A percentile compares a stretch with the other conserved stretches of the same genome.
Conservation (phyloP, 2,797 vertebrate genomes). For the Buceros bicornis region DNA sequence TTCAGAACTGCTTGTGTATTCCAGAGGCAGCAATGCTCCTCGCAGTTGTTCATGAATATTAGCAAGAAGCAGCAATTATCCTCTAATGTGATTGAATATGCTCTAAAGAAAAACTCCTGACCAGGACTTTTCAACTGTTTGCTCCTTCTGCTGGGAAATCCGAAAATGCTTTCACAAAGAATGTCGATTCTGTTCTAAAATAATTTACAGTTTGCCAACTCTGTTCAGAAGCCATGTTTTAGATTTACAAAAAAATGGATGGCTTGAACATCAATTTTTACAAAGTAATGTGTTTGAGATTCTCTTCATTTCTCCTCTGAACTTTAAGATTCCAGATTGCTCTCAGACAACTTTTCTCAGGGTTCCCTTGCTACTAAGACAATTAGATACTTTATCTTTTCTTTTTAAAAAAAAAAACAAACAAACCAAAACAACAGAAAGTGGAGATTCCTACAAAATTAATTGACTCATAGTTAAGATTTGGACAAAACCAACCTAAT, state of each 20-base stretch:
- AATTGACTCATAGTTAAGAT: neutral
- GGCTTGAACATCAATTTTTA: neutral
- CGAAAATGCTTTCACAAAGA: neutral
- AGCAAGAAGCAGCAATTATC: neutral
- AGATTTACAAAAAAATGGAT: neutral
- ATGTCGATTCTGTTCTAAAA: neutral
- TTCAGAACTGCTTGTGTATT: conserved; percentile 8
- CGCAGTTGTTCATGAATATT: neutral
- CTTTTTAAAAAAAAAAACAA: no score
- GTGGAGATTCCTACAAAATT: neutral
- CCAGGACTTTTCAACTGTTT: neutral
- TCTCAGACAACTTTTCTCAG: neutral
- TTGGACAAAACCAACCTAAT: neutral
- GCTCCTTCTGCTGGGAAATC: neutral
- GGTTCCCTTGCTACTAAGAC: neutral
- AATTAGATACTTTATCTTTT: neutral
- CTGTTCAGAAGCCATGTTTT: neutral
- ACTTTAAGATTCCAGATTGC: neutral
- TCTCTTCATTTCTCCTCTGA: neutral
- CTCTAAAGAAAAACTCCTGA: neutral
- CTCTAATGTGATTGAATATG: neutral
- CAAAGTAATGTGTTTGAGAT: neutral
- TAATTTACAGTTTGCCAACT: neutral
- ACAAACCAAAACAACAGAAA: neutral
- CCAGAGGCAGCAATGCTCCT: neutral